Base-by-base conservation (phyloP, 2,888 invertebrate genomes). In the Keiferia lycopersicella region DNA sequence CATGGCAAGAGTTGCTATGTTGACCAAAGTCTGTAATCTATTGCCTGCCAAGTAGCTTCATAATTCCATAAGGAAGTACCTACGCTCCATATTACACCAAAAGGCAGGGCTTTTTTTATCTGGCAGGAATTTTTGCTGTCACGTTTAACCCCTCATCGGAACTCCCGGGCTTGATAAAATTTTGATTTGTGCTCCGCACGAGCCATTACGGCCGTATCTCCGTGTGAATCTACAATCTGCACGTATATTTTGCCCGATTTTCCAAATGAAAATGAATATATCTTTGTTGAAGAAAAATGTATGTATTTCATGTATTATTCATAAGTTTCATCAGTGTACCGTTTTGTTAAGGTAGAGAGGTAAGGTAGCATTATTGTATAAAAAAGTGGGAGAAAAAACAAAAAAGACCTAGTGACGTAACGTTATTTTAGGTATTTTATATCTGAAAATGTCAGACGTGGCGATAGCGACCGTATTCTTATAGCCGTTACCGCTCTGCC, bases 191-290 rank as follows among this genome's bases (percentile, higher is more conserved):
- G 60, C 45, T 26, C n/a, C 45, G 41, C 45, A 60, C 60, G 16
- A 56, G 22, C 60, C 58, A 45, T 60, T 45, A 56, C 26, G 26
- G 60, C 10, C 12, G 14, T 39, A 58, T 39, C 58, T 12, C 22
- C 39, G 18, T 16, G 20, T 18, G 38, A 41, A 60, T 60, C 60
- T 60, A 60, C 45, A 45, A 48, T 61, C 61, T 61, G 16, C 60
- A 41, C 41, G 22, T 22, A 60, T 45, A 60, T 61, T 61, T 61
- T 34, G 12, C 50, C 50, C 45, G 26, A 50, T 61, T 50, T 61
- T 34, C n/a, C 50, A 61, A 50, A 61, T 50, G 50, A 61, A 61
- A 61, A 61, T 50, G 61, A 50, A 61, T 61, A 60, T 22, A 50
- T 61, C 39, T 61, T 50, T 48, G 60, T 61, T 61, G 50, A 50